Base-by-base conservation (phyloP, 2,113 vertebrate species). In the Dipodomys spectabilis region DNA sequence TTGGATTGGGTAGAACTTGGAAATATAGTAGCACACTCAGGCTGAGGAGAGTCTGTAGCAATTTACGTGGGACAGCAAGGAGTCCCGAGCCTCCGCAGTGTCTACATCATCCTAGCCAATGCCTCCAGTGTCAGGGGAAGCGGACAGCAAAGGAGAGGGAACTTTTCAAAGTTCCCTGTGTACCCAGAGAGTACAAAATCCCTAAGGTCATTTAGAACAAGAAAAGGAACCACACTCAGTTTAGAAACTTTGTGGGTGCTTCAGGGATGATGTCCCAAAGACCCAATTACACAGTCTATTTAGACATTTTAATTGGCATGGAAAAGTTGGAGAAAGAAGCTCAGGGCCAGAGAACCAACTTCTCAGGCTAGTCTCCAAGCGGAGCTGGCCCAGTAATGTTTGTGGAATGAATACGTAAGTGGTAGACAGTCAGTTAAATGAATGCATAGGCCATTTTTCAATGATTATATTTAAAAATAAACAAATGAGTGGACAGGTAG, bases 181-280 rank as follows among this genome's bases (percentile, higher is more conserved):
- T 2, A 22, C 69, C 64, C 4, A 67, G 94, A 84, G 90, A 95
- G 18, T 0, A 0, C 0, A 0, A 6, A 67, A 87, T 77, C 71
- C 88, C 90, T 57, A 67, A 71, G 57, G 85, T 69, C 60, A 82
- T 89, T 85, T 71, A 93, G 39, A 89, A 73, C 25, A 60, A 92
- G 35, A 32, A 87, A 25, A 60, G 45, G 57, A 82, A 92, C 71
- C 64, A 74, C 5, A 1, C 85, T 89, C 81, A 75, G 39, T 7
- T 77, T 88, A 79, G 87, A 95, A 89, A 95, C 87, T 92, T 90
- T 90, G 69, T 73, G 49, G 81, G 39, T 72, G 60, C 97, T 95
- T 96, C 53, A 94, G 97, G 96, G 95, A 97, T 86, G 92, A 72
- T 91, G 92, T 94, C 97, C 88, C 97, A 93, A 95, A 96, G 94